Evolutionary conservation across 2,888 invertebrate genomes (phyloP).

Genomic region (Latrodectus hesperus): DNA sequence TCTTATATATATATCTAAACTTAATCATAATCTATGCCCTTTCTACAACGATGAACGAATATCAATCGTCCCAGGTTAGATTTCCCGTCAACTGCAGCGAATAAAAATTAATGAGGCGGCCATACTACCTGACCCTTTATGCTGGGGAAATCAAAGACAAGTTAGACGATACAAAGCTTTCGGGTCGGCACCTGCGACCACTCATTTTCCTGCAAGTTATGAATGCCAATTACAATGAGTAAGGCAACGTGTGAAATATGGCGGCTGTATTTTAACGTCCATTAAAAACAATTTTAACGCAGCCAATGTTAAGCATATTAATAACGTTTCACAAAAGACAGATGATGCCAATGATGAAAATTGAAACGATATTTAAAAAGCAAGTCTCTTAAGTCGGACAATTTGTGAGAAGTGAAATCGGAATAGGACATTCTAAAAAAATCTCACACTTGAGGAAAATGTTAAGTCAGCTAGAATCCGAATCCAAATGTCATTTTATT

Average conservation of each 20-base stretch:
- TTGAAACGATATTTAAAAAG: too few species aligned
- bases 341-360: too few species aligned
- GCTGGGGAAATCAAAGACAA: conserved; percentile 14
- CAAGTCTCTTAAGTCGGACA: too few species aligned
- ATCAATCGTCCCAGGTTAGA: conserved; percentile 11
- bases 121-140: conserved; percentile 24
- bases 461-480: too few species aligned
- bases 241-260: conserved; percentile 31
- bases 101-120: conserved; percentile 46
- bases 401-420: too few species aligned
- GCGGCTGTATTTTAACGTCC: conserved; percentile 38
- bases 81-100: conserved; percentile 35
- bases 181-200: conserved; percentile 28
- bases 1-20: too few species aligned
- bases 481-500: too few species aligned
- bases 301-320: conserved; percentile 16
- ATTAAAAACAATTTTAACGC: conserved; percentile 31
- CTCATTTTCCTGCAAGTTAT: conserved; percentile 44
- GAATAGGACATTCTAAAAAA: too few species aligned
- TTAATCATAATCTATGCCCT: too few species aligned
- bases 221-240: conserved; percentile 25
- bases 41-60: too few species aligned
- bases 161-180: conserved; percentile 27
- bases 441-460: too few species aligned
- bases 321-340: too few species aligned